Base-by-base conservation (phyloP, 2,113 vertebrate genomes). In the Leucosticte australis region DNA sequence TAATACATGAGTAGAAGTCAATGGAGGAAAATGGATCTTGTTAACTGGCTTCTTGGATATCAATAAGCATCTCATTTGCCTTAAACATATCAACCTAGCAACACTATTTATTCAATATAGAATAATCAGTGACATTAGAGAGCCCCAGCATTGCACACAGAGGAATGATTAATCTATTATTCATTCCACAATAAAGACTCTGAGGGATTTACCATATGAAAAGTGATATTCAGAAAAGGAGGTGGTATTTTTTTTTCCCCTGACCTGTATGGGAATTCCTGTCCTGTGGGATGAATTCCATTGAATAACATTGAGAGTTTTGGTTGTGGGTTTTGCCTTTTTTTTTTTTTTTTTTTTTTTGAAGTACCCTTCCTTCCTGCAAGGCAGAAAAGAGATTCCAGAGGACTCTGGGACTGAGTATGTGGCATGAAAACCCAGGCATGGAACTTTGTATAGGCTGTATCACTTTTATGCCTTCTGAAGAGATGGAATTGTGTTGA, bases 1-100 rank as follows among this genome's bases (percentile, higher is more conserved):
- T 97, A 97, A 97, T 95, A 97, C 82, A 92, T 39, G 94, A 97
- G 95, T 96, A 97, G 94, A 97, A 96, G 90, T 96, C 95, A 97
- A 97, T 95, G 94, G 90, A 95, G 92, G 94, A 92, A 97, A 97
- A 97, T 96, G 90, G 94, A 92, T 96, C 95, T 97, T 95, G 94
- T 97, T 97, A 96, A 97, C 83, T 96, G 78, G 87, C 92, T 97
- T 96, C 92, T 95, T 97, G 94, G 96, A 96, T 97, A 97, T 94
- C 95, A 96, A 94, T 97, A 93, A 97, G 89, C 91, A 96, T 96
- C 94, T 97, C 94, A 97, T 95, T 96, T 97, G 87, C 93, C 95
- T 97, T 97, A 96, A 93, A 96, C 89, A 87, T 96, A 97, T 95
- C 94, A 97, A 96, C 96, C 85, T 95, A 94, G 96, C 96, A 96